phyloP scores from a whole-genome alignment of 2,888 invertebrate genomes.

The Melanchra persicariae region DNA sequence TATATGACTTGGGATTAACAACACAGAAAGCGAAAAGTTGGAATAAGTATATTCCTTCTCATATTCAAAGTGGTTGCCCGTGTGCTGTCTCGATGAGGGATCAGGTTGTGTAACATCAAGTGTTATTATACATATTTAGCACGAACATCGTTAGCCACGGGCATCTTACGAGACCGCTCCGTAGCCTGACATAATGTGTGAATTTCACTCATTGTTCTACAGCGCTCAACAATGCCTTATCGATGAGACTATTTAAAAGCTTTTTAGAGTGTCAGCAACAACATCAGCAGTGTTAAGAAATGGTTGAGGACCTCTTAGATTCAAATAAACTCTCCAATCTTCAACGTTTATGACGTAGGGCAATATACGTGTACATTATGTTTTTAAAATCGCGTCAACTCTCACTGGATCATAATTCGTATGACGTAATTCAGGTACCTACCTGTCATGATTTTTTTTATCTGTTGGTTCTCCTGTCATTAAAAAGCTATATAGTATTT shows the following conservation, averaged over 20 bases:
- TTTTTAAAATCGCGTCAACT: slow-evolving; percentile 40
- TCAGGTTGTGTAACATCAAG: slow-evolving; percentile 34
- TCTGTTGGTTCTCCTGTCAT: slow-evolving; percentile 24
- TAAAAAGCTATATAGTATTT: slow-evolving; percentile 28
- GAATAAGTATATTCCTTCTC: not conserved
- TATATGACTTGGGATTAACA: slow-evolving; percentile 7
- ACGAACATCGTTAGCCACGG: slow-evolving; percentile 55
- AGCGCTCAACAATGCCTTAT: slow-evolving; percentile 56
- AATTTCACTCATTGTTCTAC: slow-evolving; percentile 73
- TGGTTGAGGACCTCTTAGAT: slow-evolving; percentile 20
- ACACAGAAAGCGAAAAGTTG: slow-evolving; percentile 18
- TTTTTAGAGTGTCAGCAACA: slow-evolving; percentile 50
- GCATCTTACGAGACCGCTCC: slow-evolving; percentile 58
- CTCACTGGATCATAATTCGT: slow-evolving; percentile 22
- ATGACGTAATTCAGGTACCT: slow-evolving; percentile 35
- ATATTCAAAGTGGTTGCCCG: slow-evolving; percentile 26
- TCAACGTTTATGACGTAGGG: slow-evolving; percentile 21
- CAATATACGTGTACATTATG: slow-evolving; percentile 4
- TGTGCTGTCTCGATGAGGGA: slow-evolving; percentile 35
- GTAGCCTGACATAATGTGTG: slow-evolving; percentile 72
- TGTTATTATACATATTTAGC: slow-evolving; percentile 56
- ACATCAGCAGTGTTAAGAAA: slow-evolving; percentile 45
- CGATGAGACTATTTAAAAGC: slow-evolving; percentile 61
- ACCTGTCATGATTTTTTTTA: too few species aligned
- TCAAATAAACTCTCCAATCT: slow-evolving; percentile 24